These are phyloP conservation scores for Zaprionus ghesquierei DNA, from an alignment of 1,140 invertebrate genomes.

Conservation along the genomic window DNA sequence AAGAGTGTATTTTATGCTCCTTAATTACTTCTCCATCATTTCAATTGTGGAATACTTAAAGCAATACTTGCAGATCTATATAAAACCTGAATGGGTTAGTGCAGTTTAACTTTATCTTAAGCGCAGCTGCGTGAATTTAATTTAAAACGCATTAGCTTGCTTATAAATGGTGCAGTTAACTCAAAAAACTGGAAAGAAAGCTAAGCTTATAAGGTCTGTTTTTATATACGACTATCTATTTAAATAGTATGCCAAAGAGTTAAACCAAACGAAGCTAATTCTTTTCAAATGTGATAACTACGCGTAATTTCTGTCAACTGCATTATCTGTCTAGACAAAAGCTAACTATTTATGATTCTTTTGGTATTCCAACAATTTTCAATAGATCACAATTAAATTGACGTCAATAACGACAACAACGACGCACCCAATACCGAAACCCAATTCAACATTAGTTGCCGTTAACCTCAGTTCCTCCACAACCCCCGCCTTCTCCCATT, in stretches of 20 bases:
- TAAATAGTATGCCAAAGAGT: background rate
- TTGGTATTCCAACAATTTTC: background rate
- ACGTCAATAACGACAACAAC: slow-evolving; percentile 38
- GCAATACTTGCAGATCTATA: background rate
- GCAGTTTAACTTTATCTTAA: background rate
- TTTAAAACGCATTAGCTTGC: background rate
- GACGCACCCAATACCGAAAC: slow-evolving; percentile 33
- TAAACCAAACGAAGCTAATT: background rate
- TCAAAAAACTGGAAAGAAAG: background rate
- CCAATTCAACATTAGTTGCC: slow-evolving; percentile 28
- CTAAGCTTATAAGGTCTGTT: background rate
- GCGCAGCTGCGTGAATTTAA: background rate
- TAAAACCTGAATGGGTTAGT: background rate
- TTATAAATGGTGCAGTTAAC: background rate
- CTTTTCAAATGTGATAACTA: background rate
- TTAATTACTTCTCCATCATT: background rate
- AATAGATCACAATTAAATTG: slow-evolving; percentile 20
- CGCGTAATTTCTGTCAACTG: background rate
- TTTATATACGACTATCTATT: background rate
- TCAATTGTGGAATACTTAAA: background rate
- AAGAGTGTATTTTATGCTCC: background rate
- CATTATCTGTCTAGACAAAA: background rate
- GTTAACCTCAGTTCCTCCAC: background rate
- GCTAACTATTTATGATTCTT: background rate
- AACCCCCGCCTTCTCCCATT: background rate